Percentiles rank a stretch among this genome's conserved stretches.
Evolutionary conservation across 2,113 vertebrate genomes (phyloP).

Genomic region (Larimichthys polyactis): DNA sequence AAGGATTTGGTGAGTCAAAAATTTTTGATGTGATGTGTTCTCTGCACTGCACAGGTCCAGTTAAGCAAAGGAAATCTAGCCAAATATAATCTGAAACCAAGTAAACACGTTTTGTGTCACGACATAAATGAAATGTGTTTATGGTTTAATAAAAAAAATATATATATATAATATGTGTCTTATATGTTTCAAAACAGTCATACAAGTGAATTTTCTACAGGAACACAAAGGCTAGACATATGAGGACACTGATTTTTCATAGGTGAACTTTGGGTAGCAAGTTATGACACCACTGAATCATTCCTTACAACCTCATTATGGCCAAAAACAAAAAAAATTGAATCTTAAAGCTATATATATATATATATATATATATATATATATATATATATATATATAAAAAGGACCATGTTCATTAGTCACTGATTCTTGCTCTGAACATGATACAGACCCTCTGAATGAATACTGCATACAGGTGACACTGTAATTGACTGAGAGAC

Average conservation of each 20-base stretch:
- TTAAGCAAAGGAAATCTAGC: background rate
- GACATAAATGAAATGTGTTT: background rate
- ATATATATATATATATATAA: too few species aligned
- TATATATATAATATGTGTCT: background rate
- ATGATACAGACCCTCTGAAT: background rate
- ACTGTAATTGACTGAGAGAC: background rate
- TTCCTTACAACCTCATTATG: background rate
- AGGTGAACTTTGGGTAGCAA: background rate
- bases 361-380: too few species aligned
- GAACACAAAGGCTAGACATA: background rate
- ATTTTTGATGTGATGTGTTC: background rate
- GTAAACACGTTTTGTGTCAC: too few species aligned
- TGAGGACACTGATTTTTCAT: background rate
- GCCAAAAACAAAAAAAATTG: background rate
- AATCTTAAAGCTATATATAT: background rate
- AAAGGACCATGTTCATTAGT: slow-evolving; percentile 15
- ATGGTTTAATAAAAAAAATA: background rate
- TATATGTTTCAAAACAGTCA: background rate
- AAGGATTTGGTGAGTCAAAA: too few species aligned
- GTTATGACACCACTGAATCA: background rate
- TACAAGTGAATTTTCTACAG: background rate
- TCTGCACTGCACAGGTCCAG: background rate
- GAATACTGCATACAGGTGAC: background rate
- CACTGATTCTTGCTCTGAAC: slow-evolving; percentile 18
- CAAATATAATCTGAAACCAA: background rate